A percentile compares a stretch with the other conserved stretches of the same genome.
Evolutionary conservation across 2,888 invertebrate genomes (phyloP).

Genomic region (Drosophila heteroneura): DNA sequence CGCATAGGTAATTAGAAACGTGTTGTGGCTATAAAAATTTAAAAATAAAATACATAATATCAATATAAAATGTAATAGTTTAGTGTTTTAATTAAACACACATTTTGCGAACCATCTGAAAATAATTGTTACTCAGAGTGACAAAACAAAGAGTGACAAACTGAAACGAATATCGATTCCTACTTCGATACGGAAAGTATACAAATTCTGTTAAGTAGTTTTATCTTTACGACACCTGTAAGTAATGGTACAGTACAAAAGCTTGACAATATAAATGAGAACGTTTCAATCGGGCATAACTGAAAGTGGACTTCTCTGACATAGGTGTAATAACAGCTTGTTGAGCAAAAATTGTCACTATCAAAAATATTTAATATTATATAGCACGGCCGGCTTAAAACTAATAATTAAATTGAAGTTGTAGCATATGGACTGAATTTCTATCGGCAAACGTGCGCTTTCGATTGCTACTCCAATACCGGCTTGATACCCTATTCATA

Average conservation of each 20-base stretch:
- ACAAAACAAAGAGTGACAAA: no score
- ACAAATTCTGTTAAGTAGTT: no score
- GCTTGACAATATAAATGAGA: no score
- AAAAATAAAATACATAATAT: neutral
- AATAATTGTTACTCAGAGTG: neutral
- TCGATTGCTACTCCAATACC: neutral
- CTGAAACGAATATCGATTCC: no score
- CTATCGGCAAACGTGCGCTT: rapidly evolving
- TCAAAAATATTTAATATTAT: neutral
- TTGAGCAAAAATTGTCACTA: no score
- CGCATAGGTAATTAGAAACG: slow-evolving; percentile 26
- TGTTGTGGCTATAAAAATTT: slow-evolving; percentile 4
- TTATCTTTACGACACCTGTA: no score
- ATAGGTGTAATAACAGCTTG: no score
- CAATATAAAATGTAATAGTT: neutral
- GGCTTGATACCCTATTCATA: neutral
- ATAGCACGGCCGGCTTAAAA: neutral
- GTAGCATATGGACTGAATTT: neutral
- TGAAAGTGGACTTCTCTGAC: no score
- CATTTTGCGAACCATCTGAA: neutral
- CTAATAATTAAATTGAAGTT: neutral
- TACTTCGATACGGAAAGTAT: no score
- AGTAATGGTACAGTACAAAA: no score
- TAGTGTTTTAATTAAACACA: neutral
- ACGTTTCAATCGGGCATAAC: no score